A percentile compares a stretch with the other conserved stretches of the same genome.
Evolutionary conservation across 2,797 vertebrate species (phyloP).

Genomic region (Chiloscyllium punctatum): DNA sequence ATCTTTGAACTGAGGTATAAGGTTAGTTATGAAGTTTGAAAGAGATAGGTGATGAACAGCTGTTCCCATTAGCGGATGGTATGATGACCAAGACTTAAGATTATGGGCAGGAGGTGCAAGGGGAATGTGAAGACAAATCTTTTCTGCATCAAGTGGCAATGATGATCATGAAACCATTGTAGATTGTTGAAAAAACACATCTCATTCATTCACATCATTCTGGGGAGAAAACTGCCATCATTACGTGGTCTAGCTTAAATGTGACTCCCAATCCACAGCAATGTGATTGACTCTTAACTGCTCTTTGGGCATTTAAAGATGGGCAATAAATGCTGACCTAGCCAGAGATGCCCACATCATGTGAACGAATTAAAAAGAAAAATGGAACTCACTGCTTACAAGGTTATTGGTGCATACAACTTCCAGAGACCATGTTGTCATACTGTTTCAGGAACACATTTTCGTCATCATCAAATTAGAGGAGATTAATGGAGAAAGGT

Average conservation of each 20-base stretch:
- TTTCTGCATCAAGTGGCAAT: background rate
- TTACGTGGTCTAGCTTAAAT: no score
- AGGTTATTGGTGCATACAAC: slow-evolving; percentile 58
- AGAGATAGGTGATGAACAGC: background rate
- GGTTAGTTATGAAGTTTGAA: background rate
- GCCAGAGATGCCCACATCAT: no score
- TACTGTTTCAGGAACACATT: slow-evolving; percentile 78
- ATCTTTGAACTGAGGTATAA: background rate
- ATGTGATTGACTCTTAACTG: no score
- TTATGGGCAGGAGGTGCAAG: background rate
- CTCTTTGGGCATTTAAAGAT: no score
- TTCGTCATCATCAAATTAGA: slow-evolving; percentile 75
- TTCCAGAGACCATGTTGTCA: slow-evolving; percentile 75
- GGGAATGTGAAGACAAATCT: background rate
- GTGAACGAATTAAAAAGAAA: no score
- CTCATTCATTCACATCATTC: no score
- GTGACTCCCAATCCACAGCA: no score
- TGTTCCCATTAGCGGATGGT: background rate
- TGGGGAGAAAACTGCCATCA: no score
- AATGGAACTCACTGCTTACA: background rate
- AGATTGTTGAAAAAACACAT: no score
- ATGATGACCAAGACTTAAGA: background rate
- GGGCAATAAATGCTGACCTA: no score
- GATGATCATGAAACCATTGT: background rate
- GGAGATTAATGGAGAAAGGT: slow-evolving; percentile 73